Evolutionary conservation across 1,140 invertebrate genomes (phyloP), one percentile per base, ranked within the genome.

Genomic region (Rhysida immarginata): DNA sequence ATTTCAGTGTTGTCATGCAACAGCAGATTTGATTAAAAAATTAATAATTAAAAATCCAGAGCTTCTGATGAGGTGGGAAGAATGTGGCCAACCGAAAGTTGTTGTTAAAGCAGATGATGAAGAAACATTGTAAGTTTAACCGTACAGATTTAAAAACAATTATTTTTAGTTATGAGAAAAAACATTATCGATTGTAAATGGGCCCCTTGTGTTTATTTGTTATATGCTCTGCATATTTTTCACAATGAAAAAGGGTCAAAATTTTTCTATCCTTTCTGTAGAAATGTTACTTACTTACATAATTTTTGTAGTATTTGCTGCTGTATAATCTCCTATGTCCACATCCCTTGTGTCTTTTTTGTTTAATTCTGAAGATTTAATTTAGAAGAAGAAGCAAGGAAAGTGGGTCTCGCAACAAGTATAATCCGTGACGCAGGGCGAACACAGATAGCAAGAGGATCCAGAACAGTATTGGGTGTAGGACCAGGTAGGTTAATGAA

Each of bases 381-480:
- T 59, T 70, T 91, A 58, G 73, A 77, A 44, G 75, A 77, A 49
- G 71, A 79, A 59, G 89, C 90, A 1, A 80, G 77, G 61, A 67
- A 74, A 26, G 60, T 76, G 45, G 82, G 83, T 52, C 65, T 96
- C 2, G 73, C 84, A 44, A 79, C 81, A 24, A 81, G 80, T 61
- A 61, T 88, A 11, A 81, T 96, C 61, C 71, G 78, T 59, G 92
- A 96, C 76, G 91, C 90, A 23, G 92, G 92, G 21, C 77, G 83
- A 62, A 96, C 93, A 23, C 88, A 96, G 73, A 82, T 96, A 60
- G 80, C 80, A 27, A 74, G 81, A 23, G 91, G 90, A 57, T 85
- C 86, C 21, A 78, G 78, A 61, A 97, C 92, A 60, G 91, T 95
- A 20, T 72, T 94, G 53, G 90, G 84, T 5, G 76, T 96, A 58